Base-by-base conservation (phyloP, 2,113 vertebrate genomes). In the Condylura cristata region DNA sequence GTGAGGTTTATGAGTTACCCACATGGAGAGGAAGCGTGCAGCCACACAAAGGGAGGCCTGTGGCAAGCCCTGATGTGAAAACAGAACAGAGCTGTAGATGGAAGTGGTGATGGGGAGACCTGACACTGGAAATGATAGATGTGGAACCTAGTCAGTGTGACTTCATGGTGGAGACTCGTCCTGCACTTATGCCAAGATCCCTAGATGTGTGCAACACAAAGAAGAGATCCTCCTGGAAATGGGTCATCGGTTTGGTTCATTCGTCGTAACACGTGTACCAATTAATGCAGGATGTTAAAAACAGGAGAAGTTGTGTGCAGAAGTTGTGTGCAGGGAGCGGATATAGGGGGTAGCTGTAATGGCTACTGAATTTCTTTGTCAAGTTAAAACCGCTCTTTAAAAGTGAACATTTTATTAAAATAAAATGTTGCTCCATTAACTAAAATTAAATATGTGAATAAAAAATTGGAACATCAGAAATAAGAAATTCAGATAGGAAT, bases 401-500 rank as follows among this genome's bases (percentile, higher is more conserved):
- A 63, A n/a, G n/a, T n/a, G n/a, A n/a, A n/a, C n/a, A n/a, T n/a
- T n/a, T n/a, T n/a, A n/a, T n/a, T n/a, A n/a, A 44, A 32, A 8
- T 63, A 60, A 30, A 13, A 1, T 58, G 39, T 63, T 28, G 28
- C 46, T 34, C 46, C 39, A n/a, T 61, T 84, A 66, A 24, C 39
- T 56, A 56, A 79, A 68, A 41, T 34, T 41, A 32, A 75, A 85
- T 30, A 20, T 10, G 20, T 61, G 28, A 86, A 85, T 76, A 71
- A 66, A 83, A 8, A n/a, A 82, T 39, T 65, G 32, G 71, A 71
- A 66, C 53, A 41, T 2, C 53, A 87, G 39, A 88, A 56, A 26
- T 86, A 92, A 70, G 10, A 51, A 32, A 87, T 71, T 5, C 71
- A 78, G 83, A 74, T 63, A 48, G 34, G 44, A 80, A 28, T 82